Base-by-base conservation (phyloP, 2,113 vertebrate species). In the Lathamus discolor region DNA sequence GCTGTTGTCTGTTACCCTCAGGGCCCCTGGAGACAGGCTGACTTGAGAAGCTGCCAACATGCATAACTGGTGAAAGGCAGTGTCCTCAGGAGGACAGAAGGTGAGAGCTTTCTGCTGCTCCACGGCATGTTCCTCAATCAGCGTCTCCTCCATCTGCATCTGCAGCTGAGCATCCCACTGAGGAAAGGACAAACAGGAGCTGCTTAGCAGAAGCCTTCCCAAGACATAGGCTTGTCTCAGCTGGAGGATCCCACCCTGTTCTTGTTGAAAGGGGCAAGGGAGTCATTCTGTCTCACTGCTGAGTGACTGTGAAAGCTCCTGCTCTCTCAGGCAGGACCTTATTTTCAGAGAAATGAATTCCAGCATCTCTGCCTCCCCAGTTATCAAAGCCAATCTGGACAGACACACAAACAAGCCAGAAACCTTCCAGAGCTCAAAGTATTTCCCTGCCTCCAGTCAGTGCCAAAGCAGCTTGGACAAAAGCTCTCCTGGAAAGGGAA, bases 131-230 rank as follows among this genome's bases (percentile, higher is more conserved):
- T 96, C 86, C 83, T 95, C 96, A n/a, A 98, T 88, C 79, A 99
- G 92, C 29, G 98, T 90, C 44, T 97, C 75, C 55, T 98, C 98
- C 80, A 98, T 81, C 89, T 98, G 95, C 97, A 98, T 97, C 96
- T 98, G 98, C 82, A 98, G 74, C n/a, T n/a, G n/a, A n/a, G n/a
- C n/a, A n/a, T n/a, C n/a, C n/a, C n/a, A n/a, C 83, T 94, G 83
- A 62, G 75, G 43, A 46, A 83, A 84, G 31, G 22, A 67, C 70
- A 86, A 39, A 85, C 31, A 62, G 57, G 3, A 35, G 4, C 44
- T 72, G 55, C 28, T 85, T 52, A 91, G n/a, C 39, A 86, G 24
- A 35, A 22, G 35, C 37, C 66, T 37, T 59, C 25, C 48, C 24
- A 48, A 80, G 23, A 46, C 43, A 48, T 23, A 29, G 52, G 49